A percentile compares a stretch with the other conserved stretches of the same genome.
Conservation (phyloP, 2,888 invertebrate species). For the Dasysyrphus tricinctus region DNA sequence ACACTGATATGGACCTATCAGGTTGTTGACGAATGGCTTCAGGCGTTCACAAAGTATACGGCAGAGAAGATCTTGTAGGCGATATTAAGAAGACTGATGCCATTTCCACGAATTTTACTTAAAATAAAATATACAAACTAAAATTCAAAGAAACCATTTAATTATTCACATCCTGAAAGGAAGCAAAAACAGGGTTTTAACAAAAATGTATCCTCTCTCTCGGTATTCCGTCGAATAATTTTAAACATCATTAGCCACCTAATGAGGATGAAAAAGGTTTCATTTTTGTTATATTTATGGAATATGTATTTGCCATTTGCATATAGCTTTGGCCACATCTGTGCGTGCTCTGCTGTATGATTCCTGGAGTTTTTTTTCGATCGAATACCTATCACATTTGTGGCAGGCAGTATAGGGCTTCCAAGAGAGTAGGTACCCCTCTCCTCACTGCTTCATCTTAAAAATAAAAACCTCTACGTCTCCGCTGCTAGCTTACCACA, state of each 20-base stretch:
- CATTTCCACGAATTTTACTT: too few relatives aligned
- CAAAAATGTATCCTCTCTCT: background rate
- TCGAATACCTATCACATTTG: constrained; percentile 16
- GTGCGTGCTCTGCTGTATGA: constrained; percentile 1
- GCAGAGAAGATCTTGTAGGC: too few relatives aligned
- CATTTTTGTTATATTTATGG: background rate
- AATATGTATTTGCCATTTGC: constrained; percentile 33
- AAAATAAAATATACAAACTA: too few relatives aligned
- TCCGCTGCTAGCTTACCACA: constrained; percentile 6
- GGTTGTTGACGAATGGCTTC: too few relatives aligned
- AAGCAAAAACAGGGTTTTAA: background rate
- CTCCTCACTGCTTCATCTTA: background rate
- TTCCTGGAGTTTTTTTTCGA: constrained; percentile 22
- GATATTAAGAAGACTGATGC: too few relatives aligned
- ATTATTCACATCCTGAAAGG: background rate
- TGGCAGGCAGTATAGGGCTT: too few relatives aligned
- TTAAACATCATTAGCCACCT: constrained; percentile 56
- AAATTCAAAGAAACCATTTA: background rate
- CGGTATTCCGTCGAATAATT: background rate
- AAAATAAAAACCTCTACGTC: background rate
- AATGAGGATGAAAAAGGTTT: constrained; percentile 59
- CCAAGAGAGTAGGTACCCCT: too few relatives aligned
- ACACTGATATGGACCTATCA: too few relatives aligned
- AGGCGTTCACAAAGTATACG: too few relatives aligned
- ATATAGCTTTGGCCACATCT: constrained; percentile 34